Base-by-base conservation (phyloP, 1,140 invertebrate species). In the Dreissena rostriformis region DNA sequence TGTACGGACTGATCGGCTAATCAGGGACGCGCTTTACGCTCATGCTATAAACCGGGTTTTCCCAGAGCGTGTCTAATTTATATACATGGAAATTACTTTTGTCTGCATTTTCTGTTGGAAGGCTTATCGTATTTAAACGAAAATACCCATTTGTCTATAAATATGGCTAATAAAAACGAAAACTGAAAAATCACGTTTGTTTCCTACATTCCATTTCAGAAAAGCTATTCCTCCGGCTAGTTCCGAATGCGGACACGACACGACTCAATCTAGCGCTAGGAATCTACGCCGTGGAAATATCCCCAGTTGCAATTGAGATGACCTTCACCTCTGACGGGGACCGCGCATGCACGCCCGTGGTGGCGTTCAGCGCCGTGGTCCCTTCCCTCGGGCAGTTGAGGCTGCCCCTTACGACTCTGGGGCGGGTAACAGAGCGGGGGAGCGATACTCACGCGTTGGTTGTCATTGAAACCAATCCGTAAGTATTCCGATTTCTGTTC, bases 391-490 rank as follows among this genome's bases (percentile, higher is more conserved):
- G 39, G 15, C 22, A 55, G 12, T 19, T 53, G 4, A 53, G 61
- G 39, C 39, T 82, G 14, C 72, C 80, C 15, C 49, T 75, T 12
- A 75, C 72, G 51, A 67, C 61, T 12, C 72, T 82, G 15, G 80
- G 55, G n/a, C 70, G 55, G 17, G 74, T 73, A 26, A 65, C 29
- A 68, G 53, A 72, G 52, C 55, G 53, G 15, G 26, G 26, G n/a
- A 51, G 52, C 6, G 22, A 57, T 1, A 0, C 2, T 14, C 2
- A 24, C 8, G 10, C 12, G 17, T 22, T 49, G 15, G 39, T 81
- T 65, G 12, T 65, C 14, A 52, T 81, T 2, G 68, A 81, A 65
- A 81, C 79, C 1, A n/a, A n/a, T 19, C n/a, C 79, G 79, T 81
- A 72, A 80, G 78, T 72, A 2, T 39, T 61, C 57, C 22, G 11